Percentiles rank a stretch among this genome's conserved stretches.
Conservation (phyloP, 2,797 vertebrate genomes). For the Urocyon cinereoargenteus region DNA sequence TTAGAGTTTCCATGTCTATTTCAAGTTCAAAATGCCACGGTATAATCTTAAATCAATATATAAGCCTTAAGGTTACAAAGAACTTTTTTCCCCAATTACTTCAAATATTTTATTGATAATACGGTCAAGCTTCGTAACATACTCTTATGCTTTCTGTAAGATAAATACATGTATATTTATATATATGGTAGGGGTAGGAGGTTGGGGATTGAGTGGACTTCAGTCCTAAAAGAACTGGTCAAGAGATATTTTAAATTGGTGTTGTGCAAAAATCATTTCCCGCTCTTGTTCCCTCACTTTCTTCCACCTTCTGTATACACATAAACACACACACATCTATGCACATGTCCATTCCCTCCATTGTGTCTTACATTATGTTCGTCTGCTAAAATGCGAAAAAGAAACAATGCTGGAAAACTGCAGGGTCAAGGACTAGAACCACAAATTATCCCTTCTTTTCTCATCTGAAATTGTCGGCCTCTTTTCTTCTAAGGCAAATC, state of each 20-base stretch:
- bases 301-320: neutral
- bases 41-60: neutral
- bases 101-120: constrained; percentile 45
- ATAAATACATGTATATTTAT: neutral
- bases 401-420: neutral
- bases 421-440: neutral
- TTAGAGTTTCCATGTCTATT: neutral
- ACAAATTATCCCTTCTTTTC: neutral
- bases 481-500: constrained; percentile 42
- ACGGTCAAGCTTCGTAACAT: neutral
- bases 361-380: neutral
- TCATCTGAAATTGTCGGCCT: neutral
- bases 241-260: neutral
- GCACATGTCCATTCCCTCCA: neutral
- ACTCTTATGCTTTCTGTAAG: constrained; percentile 3
- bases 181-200: neutral
- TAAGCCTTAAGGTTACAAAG: neutral
- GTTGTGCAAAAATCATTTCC: neutral
- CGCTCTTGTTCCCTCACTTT: neutral
- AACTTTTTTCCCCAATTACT: neutral
- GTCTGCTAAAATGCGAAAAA: constrained; percentile 44
- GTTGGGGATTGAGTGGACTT: neutral
- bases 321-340: neutral
- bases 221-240: neutral
- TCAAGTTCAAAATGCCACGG: constrained; percentile 36